Evolutionary conservation across 2,797 vertebrate species (phyloP).

Genomic region (Threskiornis aethiopicus): DNA sequence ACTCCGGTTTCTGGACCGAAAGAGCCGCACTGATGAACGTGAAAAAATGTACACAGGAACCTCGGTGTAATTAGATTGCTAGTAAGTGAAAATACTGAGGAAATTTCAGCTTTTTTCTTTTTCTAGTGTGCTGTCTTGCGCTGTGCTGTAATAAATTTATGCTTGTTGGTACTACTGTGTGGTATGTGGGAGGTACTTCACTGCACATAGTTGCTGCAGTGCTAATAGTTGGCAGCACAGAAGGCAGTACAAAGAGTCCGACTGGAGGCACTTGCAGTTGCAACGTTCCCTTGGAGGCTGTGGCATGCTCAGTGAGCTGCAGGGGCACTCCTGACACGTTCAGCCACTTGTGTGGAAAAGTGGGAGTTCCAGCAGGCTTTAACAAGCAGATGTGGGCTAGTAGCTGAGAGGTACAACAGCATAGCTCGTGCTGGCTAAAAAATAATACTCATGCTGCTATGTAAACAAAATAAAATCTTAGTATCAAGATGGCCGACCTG

Average conservation of each 20-base stretch:
- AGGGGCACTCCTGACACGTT: slow-evolving; percentile 4
- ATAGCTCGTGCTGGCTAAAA: slow-evolving; percentile 29
- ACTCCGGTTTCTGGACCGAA: background rate
- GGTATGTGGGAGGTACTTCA: slow-evolving; percentile 74
- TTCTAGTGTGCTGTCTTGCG: background rate
- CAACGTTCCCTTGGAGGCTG: slow-evolving; percentile 54
- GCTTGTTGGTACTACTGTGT: slow-evolving; percentile 67
- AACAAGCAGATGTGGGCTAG: slow-evolving; percentile 45
- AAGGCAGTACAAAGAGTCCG: slow-evolving; percentile 70
- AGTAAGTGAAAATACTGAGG: background rate
- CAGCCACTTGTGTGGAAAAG: slow-evolving; percentile 31
- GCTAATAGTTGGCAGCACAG: slow-evolving; percentile 71
- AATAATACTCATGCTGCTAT: slow-evolving; percentile 14
- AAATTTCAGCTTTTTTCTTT: background rate
- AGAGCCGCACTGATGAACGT: background rate
- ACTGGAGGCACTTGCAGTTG: slow-evolving; percentile 65
- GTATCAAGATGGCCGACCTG: slow-evolving; percentile 72
- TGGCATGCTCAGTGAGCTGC: slow-evolving; percentile 50
- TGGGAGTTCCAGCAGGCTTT: slow-evolving; percentile 60
- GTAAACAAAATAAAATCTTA: slow-evolving; percentile 59
- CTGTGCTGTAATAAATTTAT: slow-evolving; percentile 49
- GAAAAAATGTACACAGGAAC: background rate
- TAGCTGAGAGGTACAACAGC: slow-evolving; percentile 27
- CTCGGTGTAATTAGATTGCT: background rate
- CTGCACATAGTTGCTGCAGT: slow-evolving; percentile 76